Evolutionary conservation across 2,888 invertebrate species (phyloP).

Genomic region (Protodeltote pygarga): DNA sequence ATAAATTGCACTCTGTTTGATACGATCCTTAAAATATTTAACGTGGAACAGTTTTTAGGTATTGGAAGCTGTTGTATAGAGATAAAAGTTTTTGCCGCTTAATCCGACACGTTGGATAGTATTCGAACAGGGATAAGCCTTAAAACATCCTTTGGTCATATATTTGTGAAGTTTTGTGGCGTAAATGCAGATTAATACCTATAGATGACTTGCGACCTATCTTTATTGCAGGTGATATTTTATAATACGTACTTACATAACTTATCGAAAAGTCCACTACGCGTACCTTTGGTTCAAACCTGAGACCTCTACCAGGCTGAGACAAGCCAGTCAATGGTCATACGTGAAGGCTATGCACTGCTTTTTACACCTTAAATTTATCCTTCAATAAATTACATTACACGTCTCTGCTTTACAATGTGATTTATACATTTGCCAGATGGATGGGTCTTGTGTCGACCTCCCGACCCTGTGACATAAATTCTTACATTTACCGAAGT

Average conservation of each 20-base stretch:
- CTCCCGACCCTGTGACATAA: slow-evolving; percentile 68
- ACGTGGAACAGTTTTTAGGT: slow-evolving; percentile 25
- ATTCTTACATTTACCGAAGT: slow-evolving; percentile 69
- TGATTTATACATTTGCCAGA: slow-evolving; percentile 65
- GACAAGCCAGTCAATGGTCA: no score
- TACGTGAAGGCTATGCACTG: no score
- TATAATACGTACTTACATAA: no score
- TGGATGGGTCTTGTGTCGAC: slow-evolving; percentile 59
- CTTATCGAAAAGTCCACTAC: no score
- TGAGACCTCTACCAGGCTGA: no score
- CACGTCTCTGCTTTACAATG: slow-evolving; percentile 49
- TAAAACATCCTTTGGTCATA: not conserved
- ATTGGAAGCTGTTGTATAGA: slow-evolving; percentile 29
- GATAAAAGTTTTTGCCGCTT: slow-evolving; percentile 29
- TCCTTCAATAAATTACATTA: slow-evolving; percentile 38
- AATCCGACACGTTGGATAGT: slow-evolving; percentile 1
- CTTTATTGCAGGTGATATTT: no score
- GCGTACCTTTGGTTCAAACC: no score
- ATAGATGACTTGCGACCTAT: no score
- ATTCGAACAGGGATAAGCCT: not conserved
- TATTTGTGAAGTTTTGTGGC: not conserved
- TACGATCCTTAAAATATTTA: slow-evolving; percentile 56
- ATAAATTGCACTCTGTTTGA: slow-evolving; percentile 64
- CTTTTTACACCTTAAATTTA: slow-evolving; percentile 19
- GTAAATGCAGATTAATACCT: not conserved